Evolutionary conservation across 1,140 invertebrate species (phyloP), one percentile per base, ranked within the genome.

Genomic region (Achroia grisella): DNA sequence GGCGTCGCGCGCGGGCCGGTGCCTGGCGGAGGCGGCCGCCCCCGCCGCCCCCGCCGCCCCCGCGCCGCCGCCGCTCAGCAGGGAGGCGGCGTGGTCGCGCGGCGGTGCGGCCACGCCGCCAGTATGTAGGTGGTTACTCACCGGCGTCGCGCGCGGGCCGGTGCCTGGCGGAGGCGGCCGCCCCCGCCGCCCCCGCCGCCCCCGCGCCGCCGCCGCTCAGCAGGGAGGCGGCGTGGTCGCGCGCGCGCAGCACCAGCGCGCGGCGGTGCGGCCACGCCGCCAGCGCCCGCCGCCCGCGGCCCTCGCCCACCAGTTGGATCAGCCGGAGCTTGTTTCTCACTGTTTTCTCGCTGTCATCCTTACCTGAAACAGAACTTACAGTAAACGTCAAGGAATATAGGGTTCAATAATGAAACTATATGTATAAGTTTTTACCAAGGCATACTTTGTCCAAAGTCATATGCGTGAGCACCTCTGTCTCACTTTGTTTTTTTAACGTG

Each of bases 161-260:
- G 34, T 62, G 62, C 10, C 53, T 36, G 12, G 42, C 56, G 30
- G 43, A 51, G 46, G 55, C 56, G 30, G 44, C 52, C 17, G 53
- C 13, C 44, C 13, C 9, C 8, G 48, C 36, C 30, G 44, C 47
- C 17, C 17, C 17, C 17, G 6, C 17, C 6, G 17, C 17, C 17
- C 6, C 2, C 6, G n/a, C n/a, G n/a, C n/a, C n/a, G 28, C 67
- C 90, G 85, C 32, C 94, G 23, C 91, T 91, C 8, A 95, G 78
- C 62, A 95, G 91, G 64, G 93, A 92, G 2, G 90, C 87, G 4
- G 93, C 90, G 72, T 96, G 94, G 73, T 95, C 92, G 10, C 94
- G 86, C 0, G 93, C 93, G 35, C 93, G 86, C 36, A 95, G 73
- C 87, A 93, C 90, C 8, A 94, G 86, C 55, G 93, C 93, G n/a